phyloP scores from a whole-genome alignment of 1,140 invertebrate genomes.

The Macrobrachium rosenbergii region DNA sequence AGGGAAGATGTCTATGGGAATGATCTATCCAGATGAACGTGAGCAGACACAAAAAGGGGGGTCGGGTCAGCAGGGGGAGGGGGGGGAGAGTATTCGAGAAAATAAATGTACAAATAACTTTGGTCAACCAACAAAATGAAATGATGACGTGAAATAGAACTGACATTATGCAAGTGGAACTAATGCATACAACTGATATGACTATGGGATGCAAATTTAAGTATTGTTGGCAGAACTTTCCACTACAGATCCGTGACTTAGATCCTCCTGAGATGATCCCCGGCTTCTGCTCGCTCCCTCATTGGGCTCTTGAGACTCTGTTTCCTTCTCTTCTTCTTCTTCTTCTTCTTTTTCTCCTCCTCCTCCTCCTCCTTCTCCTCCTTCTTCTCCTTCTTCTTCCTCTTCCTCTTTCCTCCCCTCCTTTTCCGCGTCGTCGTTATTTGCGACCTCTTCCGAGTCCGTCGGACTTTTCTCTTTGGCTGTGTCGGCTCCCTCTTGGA shows the following conservation, averaged over 20 bases:
- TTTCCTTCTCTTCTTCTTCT: neutral
- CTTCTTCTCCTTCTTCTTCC: neutral
- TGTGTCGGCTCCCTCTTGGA: neutral
- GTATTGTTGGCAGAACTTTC: conserved; percentile 16
- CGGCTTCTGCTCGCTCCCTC: neutral
- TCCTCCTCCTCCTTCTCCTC: neutral
- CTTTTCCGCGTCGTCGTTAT: neutral
- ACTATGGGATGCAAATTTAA: conserved; percentile 1
- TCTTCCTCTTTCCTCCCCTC: neutral
- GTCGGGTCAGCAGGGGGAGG: too few relatives aligned
- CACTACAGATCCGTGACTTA: neutral
- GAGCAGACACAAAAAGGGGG: too few relatives aligned
- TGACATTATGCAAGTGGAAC: conserved; percentile 21
- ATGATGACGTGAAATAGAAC: conserved; percentile 10
- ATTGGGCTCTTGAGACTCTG: neutral
- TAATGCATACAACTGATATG: conserved; percentile 7
- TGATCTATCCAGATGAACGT: too few relatives aligned
- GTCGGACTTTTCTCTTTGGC: neutral
- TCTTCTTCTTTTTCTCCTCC: neutral
- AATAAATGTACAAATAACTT: too few relatives aligned
- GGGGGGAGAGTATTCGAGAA: too few relatives aligned
- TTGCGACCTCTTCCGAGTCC: too few relatives aligned
- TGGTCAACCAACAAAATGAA: conserved; percentile 19
- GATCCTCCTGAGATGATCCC: conserved; percentile 12
- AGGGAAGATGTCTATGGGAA: too few relatives aligned